phyloP scores from a whole-genome alignment of 2,113 vertebrate species.

The Gymnogyps californianus region DNA sequence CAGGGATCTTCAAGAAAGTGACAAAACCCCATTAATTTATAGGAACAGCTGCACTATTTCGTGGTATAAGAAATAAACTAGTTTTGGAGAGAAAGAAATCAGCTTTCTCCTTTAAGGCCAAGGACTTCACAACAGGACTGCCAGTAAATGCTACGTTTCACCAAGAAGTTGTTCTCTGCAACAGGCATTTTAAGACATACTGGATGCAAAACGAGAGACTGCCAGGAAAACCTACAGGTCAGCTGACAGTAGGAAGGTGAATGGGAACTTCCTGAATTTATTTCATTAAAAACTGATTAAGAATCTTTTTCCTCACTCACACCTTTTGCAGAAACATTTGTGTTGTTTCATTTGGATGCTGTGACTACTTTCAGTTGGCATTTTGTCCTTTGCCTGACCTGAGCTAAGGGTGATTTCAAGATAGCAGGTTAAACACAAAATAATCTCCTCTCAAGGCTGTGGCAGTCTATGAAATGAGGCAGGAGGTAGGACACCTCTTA shows the following conservation, averaged over 20 bases:
- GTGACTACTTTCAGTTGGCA: not conserved
- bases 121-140: not conserved
- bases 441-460: conserved; percentile 7
- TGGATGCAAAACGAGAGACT: not conserved
- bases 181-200: not conserved
- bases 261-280: not conserved
- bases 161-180: not conserved
- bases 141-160: not conserved
- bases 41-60: not conserved
- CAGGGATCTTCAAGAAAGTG: not conserved
- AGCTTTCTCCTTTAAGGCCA: not conserved
- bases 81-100: not conserved
- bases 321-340: not conserved
- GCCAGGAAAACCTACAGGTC: not conserved
- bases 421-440: conserved; percentile 29
- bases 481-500: not conserved
- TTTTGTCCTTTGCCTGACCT: not conserved
- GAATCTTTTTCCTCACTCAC: not conserved
- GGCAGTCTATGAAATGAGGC: not conserved
- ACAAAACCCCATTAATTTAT: not conserved
- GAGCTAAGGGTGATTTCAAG: not conserved
- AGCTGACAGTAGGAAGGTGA: not conserved
- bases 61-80: not conserved
- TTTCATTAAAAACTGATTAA: not conserved
- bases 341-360: not conserved